Conservation (phyloP, 2,797 vertebrate species). For the Sebastes wilsoni region DNA sequence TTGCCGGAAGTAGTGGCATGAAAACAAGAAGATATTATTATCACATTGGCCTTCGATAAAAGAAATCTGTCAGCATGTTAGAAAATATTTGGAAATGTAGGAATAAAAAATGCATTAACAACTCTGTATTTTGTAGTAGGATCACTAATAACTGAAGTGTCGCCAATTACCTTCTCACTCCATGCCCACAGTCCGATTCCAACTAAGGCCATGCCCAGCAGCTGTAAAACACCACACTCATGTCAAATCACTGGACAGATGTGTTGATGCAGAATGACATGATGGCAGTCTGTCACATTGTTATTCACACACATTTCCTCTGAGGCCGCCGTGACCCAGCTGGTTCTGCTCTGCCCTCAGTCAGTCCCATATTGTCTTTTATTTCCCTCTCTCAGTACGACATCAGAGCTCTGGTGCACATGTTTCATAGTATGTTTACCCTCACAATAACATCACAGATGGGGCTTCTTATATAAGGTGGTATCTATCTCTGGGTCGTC, state of each 20-base stretch:
- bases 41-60: background rate
- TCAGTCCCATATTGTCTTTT: background rate
- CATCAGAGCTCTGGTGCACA: accelerated
- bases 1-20: accelerated
- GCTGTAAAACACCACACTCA: conserved; percentile 80
- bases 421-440: background rate
- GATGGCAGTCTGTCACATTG: background rate
- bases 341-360: background rate
- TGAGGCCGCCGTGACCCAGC: background rate
- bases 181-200: conserved; percentile 98
- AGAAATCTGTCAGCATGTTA: background rate
- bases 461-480: no score
- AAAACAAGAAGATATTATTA: background rate
- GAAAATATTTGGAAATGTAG: background rate
- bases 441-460: background rate
- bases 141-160: background rate
- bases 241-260: background rate
- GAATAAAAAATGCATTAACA: background rate
- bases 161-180: conserved; percentile 94
- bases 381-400: background rate
- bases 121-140: background rate
- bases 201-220: conserved; percentile 96
- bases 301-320: background rate
- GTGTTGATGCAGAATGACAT: background rate
- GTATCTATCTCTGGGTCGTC: no score